Evolutionary conservation across 1,140 invertebrate species (phyloP), one percentile per base, ranked within the genome.

Genomic region (Spodoptera frugiperda): DNA sequence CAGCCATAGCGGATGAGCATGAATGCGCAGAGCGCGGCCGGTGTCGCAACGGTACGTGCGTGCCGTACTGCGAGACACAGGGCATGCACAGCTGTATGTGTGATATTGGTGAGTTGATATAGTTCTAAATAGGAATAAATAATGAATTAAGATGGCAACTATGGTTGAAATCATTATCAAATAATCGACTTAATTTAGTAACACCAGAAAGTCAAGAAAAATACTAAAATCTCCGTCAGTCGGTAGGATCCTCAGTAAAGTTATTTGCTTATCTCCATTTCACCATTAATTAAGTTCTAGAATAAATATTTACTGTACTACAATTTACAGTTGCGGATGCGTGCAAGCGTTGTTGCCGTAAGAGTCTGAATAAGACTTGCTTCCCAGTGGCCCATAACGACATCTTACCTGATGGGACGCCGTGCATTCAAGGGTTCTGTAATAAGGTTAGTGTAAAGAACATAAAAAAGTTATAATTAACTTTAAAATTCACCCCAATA

Each of bases 361-460:
- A 97, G 93, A 98, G 96, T 83, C 95, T 98, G 74, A 98, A 99
- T 89, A 97, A 98, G 89, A 98, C 98, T 0, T 99, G 98, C 87
- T 97, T 97, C 84, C 97, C 98, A 0, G 97, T 98, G 48, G 97
- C 98, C 76, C 98, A 97, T 25, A 96, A 96, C 71, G 97, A 98
- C 91, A 97, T 97, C 78, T 94, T 99, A 63, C 97, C 98, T 0
- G 98, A 99, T 94, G 98, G 98, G 1, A 98, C 98, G 3, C 98
- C 98, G 1, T 99, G 98, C 89, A 98, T 99, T 87, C 98, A 98
- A 95, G 98, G 98, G 51, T 99, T 98, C 91, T 99, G 98, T 90
- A 98, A 98, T 91, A 97, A 98, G 94, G 97, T 98, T 94, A 49
- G 17, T n/a, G 2, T 25, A 25, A 0, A 25, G 2, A 25, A 25